Conservation (phyloP, 2,888 invertebrate species). For the Phytoseiulus persimilis region DNA sequence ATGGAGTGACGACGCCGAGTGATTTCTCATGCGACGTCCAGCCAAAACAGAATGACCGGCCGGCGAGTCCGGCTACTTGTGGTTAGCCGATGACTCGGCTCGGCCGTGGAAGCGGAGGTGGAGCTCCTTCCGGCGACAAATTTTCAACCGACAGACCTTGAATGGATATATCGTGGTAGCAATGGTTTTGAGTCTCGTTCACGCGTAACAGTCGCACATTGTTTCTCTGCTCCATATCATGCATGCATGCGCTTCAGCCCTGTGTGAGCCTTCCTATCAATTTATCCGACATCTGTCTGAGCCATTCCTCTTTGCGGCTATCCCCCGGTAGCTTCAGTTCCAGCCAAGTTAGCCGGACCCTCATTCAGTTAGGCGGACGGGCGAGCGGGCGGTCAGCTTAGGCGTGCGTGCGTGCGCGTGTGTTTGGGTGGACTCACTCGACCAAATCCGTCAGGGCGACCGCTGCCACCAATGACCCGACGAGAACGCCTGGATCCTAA, state of each 20-base stretch:
- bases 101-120: neutral
- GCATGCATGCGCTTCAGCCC: neutral
- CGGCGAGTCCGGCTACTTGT: too few relatives aligned
- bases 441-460: neutral
- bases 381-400: neutral
- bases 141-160: neutral
- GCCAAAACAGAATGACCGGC: neutral
- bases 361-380: neutral
- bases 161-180: neutral
- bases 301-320: too few relatives aligned
- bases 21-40: neutral
- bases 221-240: neutral
- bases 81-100: too few relatives aligned
- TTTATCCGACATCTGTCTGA: neutral
- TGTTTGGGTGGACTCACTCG: neutral
- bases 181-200: neutral
- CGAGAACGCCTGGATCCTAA: neutral
- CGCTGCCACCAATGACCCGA: neutral
- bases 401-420: neutral
- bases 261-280: neutral
- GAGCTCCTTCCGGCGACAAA: neutral
- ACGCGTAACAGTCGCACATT: neutral
- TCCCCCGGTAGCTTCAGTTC: too few relatives aligned
- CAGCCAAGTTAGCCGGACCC: too few relatives aligned
- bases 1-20: neutral